Evolutionary conservation across 2,113 vertebrate species (phyloP), one percentile per base, ranked within the genome.

Genomic region (Tupaia chinensis): DNA sequence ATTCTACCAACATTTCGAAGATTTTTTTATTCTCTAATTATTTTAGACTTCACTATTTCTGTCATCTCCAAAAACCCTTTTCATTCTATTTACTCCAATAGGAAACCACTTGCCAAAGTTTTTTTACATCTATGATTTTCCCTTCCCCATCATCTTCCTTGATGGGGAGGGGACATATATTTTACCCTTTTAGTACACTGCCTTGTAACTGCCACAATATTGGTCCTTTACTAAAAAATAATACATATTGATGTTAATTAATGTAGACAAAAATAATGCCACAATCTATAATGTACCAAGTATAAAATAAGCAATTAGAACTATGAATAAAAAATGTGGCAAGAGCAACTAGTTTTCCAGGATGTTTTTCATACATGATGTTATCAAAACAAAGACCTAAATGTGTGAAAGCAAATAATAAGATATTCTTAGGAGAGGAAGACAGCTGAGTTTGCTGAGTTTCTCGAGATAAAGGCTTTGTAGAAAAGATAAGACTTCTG

Each of bases 401-500:
- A 74, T 70, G 10, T 15, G n/a, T 44, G 29, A 6, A 56, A 82
- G 80, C 15, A 17, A 79, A 80, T 8, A 69, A 69, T 58, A 80
- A 91, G 34, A 19, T n/a, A 89, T 9, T 70, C 29, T 32, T 76
- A 77, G 9, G 34, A 86, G 68, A 0, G 0, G 7, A 16, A 86
- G 17, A 94, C 9, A 74, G 9, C 16, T 72, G 27, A 63, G 22
- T 84, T 74, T 12, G 25, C 92, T n/a, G 20, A 7, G 29, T 97
- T 89, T 95, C 72, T 84, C 15, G 32, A 89, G 56, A 80, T 20
- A 89, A 91, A 89, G 34, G 7, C 72, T 94, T 93, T 81, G 34
- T 34, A 73, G 9, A 85, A 12, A 34, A 93, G 83, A 86, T 68
- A 86, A 65, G 54, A 87, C 70, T 83, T 95, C 70, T 91, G 22